Percentiles rank a stretch among this genome's conserved stretches.
phyloP scores from a whole-genome alignment of 1,140 invertebrate species.

The Ruditapes philippinarum region DNA sequence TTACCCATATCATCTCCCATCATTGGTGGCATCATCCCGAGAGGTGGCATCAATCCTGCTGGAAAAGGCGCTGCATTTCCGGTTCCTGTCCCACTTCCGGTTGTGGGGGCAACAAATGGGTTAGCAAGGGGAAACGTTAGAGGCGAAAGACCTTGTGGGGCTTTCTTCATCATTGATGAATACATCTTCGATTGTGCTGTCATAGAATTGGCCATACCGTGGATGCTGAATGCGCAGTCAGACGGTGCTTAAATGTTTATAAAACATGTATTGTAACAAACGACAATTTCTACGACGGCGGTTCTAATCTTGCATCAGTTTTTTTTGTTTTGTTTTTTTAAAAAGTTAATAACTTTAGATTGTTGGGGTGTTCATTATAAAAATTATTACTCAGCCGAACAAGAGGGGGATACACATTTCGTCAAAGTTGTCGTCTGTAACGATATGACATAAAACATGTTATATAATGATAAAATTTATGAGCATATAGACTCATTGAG shows the following conservation, averaged over 20 bases:
- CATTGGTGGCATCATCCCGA: neutral
- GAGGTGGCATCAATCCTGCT: neutral
- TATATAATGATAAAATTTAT: no score
- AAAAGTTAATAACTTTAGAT: neutral
- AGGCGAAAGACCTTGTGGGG: neutral
- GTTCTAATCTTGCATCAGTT: no score
- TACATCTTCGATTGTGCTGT: constrained; percentile 10
- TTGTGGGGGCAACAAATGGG: neutral
- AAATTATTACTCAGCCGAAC: neutral
- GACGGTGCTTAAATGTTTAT: constrained; percentile 16
- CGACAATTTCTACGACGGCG: no score
- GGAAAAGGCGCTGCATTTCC: neutral
- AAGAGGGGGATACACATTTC: no score
- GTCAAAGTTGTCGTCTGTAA: no score
- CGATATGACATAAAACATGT: no score
- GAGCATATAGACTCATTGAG: no score
- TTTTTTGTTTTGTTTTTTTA: neutral
- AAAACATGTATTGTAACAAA: no score
- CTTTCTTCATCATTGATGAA: constrained; percentile 15
- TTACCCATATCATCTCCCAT: neutral
- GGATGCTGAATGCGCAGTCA: neutral
- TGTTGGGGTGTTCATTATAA: neutral
- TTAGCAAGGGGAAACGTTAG: neutral
- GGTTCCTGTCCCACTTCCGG: neutral
- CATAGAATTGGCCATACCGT: constrained; percentile 10